Evolutionary conservation across 2,113 vertebrate genomes (phyloP).

Genomic region (Pungitius pungitius): DNA sequence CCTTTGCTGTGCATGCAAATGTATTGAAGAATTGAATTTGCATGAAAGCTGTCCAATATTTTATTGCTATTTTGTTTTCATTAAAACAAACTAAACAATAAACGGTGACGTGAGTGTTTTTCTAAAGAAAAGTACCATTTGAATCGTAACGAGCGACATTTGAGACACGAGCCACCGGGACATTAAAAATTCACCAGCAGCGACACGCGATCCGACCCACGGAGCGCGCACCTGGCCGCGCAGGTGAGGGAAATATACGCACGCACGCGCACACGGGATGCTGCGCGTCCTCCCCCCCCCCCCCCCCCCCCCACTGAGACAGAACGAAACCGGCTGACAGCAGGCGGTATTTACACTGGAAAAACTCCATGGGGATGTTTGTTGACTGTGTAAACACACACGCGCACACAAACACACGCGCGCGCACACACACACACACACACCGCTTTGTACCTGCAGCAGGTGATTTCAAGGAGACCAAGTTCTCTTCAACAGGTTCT

Average conservation of each 20-base stretch:
- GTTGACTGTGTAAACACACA: background rate
- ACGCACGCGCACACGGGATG: background rate
- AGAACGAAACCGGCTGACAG: background rate
- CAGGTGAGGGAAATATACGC: background rate
- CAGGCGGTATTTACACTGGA: slow-evolving; percentile 30
- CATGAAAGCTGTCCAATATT: no score
- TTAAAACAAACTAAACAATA: no score
- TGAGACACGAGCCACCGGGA: background rate
- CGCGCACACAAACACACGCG: background rate
- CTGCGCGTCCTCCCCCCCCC: background rate
- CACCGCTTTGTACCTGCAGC: background rate
- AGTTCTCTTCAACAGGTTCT: no score
- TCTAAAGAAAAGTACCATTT: no score
- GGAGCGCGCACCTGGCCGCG: slow-evolving; percentile 29
- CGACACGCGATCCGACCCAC: slow-evolving; percentile 16
- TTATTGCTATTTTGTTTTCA: no score
- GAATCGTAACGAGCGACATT: background rate
- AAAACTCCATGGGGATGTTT: slow-evolving; percentile 29
- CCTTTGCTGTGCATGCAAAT: no score
- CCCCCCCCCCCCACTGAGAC: slow-evolving; percentile 4
- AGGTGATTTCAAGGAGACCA: background rate
- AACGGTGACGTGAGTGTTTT: no score
- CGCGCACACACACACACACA: slow-evolving; percentile 2
- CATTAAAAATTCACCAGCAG: slow-evolving; percentile 39
- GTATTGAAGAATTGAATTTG: no score